Base-by-base conservation (phyloP, 2,113 vertebrate species). In the Catharus bicknelli region DNA sequence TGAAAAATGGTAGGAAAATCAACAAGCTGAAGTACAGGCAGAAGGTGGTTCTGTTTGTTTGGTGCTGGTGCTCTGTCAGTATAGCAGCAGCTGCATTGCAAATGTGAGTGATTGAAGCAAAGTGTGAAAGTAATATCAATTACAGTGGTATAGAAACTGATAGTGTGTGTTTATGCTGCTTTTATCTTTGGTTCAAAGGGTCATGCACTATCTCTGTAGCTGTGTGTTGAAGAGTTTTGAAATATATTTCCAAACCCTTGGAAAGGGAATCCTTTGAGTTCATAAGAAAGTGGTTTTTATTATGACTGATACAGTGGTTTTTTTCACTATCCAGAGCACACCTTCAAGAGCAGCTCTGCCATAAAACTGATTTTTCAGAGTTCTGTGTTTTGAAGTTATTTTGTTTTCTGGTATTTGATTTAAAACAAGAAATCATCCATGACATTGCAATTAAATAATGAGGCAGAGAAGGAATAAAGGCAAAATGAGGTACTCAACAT, bases 371-470 rank as follows among this genome's bases (percentile, higher is more conserved):
- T 43, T 88, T 94, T 81, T 53, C 61, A 78, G 18, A 32, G 11
- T 27, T 85, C 5, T 45, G 9, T 84, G 40, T 64, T 68, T 21
- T 54, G 45, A 58, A 83, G 76, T 91, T 29, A 58, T 87, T 91
- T 92, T 92, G 34, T 66, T 92, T 91, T 86, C 61, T 57, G n/a
- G 29, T 90, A 64, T 93, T 94, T 85, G 40, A 62, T 82, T 77
- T 92, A 88, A 93, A 93, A 75, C 69, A 90, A 45, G 4, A 9
- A 90, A 88, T 88, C 61, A 90, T 88, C 55, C 68, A 18, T 75
- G 61, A 42, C 18, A 54, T 54, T 83, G 86, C 92, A 90, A 87
- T 86, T 93, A 92, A 95, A 82, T 86, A 90, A 76, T 69, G 74
- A 94, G 57, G 32, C 21, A 66, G 58, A 45, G 74, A 78, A 67